Base-by-base conservation (phyloP, 2,113 vertebrate genomes). In the Xenotilapia leptura region DNA sequence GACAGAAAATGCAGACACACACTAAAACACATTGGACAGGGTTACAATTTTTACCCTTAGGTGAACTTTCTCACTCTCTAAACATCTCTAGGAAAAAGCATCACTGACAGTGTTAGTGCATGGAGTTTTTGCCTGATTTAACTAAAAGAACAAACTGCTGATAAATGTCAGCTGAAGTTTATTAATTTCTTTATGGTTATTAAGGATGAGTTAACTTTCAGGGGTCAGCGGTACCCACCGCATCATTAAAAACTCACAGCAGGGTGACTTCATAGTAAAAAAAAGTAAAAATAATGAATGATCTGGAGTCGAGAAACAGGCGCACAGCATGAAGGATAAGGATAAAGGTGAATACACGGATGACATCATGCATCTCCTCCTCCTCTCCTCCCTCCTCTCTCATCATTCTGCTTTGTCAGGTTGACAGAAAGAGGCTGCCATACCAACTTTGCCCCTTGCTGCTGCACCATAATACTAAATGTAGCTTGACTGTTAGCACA, bases 221-320 rank as follows among this genome's bases (percentile, higher is more conserved):
- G 10, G 80, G 40, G 23, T 79, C 65, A 84, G 36, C 42, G 1
- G 40, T 79, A 82, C 82, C 6, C 23, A 58, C 2, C 0, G 12
- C 9, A 62, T 60, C 21, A 14, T 85, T 56, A 17, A 58, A 54
- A 84, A 88, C 49, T 3, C 9, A 31, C 42, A 70, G 9, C 83
- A 21, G 68, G 21, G 1, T 62, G 26, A 55, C 54, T 13, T 62
- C 28, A 70, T 19, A 75, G 19, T 38, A 10, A 23, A 47, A 75
- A 75, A 49, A 83, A 92, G 80, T 8, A 77, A 49, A 83, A 92
- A 68, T 83, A 36, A 49, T 82, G 54, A 85, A 33, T 45, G n/a
- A 56, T 21, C 7, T 17, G 23, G 12, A 80, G 14, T 21, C 23
- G 31, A 65, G 21, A 28, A 7, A 26, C 19, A 47, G 60, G 75